phyloP scores from a whole-genome alignment of 2,113 vertebrate species.

The Oncorhynchus keta region DNA sequence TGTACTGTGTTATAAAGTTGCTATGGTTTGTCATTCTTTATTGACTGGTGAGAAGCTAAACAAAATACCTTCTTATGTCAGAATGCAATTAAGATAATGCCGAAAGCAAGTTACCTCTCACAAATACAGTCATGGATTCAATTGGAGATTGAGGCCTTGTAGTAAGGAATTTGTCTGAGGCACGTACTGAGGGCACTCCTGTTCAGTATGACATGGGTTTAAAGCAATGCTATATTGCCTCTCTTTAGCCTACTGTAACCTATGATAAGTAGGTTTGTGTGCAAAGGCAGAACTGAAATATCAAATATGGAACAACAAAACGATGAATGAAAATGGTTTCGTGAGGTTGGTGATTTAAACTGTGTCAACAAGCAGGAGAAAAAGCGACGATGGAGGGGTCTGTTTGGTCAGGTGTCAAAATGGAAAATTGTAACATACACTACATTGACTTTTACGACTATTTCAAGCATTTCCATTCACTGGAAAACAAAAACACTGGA shows the following conservation, averaged over 20 bases:
- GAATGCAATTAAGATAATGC: not conserved
- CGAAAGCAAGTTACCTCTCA: not conserved
- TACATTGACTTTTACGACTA: constrained; percentile 6
- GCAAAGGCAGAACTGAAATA: not conserved
- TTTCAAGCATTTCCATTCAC: constrained; percentile 22
- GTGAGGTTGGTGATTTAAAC: constrained; percentile 12
- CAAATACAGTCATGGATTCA: not conserved
- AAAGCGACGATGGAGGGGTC: not conserved
- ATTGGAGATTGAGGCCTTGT: not conserved
- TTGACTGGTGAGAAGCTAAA: not conserved
- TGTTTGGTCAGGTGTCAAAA: not conserved
- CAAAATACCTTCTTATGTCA: not conserved
- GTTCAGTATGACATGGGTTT: not conserved
- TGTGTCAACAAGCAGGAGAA: constrained; percentile 5
- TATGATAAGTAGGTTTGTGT: not conserved
- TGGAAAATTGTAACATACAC: not conserved
- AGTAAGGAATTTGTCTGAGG: not conserved
- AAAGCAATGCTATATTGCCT: constrained; percentile 12
- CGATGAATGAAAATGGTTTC: constrained; percentile 1
- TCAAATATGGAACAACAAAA: constrained; percentile 1
- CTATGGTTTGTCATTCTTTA: constrained; percentile 2
- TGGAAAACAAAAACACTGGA: constrained; percentile 31
- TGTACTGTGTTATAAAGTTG: constrained; percentile 10
- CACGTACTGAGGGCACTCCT: not conserved
- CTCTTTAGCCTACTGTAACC: not conserved